A percentile compares a stretch with the other conserved stretches of the same genome.
Conservation (phyloP, 2,888 invertebrate genomes). For the Lepeophtheirus nordmannii region DNA sequence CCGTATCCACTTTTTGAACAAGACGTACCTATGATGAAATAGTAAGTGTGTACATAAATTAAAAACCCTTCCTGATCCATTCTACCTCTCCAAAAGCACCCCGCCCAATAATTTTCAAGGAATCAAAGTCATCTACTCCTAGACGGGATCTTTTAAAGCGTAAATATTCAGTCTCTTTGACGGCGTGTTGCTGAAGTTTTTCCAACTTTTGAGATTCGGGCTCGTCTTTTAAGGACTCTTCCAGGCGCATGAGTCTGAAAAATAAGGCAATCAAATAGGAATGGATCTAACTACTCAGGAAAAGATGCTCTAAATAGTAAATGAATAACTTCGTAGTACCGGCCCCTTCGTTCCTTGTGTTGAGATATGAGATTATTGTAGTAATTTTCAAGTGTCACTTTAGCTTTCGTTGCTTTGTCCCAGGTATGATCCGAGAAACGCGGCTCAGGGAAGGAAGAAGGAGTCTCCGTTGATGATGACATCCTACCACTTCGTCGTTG, state of each 20-base stretch:
- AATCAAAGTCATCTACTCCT: slow-evolving; percentile 95
- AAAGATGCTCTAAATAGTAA: not conserved
- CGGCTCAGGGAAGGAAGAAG: not conserved
- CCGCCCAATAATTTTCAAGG: slow-evolving; percentile 81
- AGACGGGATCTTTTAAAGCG: slow-evolving; percentile 85
- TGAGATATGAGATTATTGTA: slow-evolving; percentile 95
- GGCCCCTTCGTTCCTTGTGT: slow-evolving; percentile 86
- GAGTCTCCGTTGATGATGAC: not conserved
- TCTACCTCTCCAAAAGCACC: slow-evolving; percentile 66
- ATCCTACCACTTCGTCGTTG: not conserved
- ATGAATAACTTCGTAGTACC: not conserved
- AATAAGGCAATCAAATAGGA: no score
- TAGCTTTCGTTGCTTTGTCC: slow-evolving; percentile 97
- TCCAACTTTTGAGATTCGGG: slow-evolving; percentile 87
- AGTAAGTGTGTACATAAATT: not conserved
- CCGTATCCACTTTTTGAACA: slow-evolving; percentile 98
- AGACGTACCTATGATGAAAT: slow-evolving; percentile 53
- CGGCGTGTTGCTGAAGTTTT: slow-evolving; percentile 83
- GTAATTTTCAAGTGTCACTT: slow-evolving; percentile 94
- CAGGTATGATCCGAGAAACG: slow-evolving; percentile 84
- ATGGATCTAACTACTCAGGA: not conserved
- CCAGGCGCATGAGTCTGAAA: slow-evolving; percentile 37
- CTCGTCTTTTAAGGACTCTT: slow-evolving; percentile 47
- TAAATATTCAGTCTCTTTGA: slow-evolving; percentile 96
- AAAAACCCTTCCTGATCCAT: no score